Base-by-base conservation (phyloP, 2,888 invertebrate genomes). In the Dynastes maya region DNA sequence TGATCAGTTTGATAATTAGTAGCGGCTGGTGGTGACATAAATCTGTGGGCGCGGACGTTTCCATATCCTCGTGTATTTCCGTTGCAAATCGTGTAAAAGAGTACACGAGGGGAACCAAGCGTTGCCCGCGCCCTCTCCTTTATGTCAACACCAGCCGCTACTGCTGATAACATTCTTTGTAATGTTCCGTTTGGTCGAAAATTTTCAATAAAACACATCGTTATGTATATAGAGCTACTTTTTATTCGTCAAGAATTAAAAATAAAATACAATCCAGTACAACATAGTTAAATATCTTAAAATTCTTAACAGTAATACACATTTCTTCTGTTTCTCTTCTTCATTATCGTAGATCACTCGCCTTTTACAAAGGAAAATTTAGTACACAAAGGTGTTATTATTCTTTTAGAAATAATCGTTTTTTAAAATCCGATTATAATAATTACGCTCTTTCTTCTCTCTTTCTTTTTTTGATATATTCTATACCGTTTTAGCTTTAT, bases 281-380 rank as follows among this genome's bases (percentile, higher is more conserved):
- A 86, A 86, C 87, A 87, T 84, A 85, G 84, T 86, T 87, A 87
- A 87, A 88, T 86, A 88, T 87, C 85, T 86, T 84, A 85, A 83
- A 82, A 79, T 79, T 83, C 82, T 82, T 82, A 84, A 82, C 82
- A 84, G 79, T 80, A 81, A 81, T 79, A 80, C 81, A 83, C 77
- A 75, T 80, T 79, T 80, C 51, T 77, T 67, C 75, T 79, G 78
- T 63, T 67, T 22, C 40, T 68, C 49, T 51, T 27, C 51, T 68
- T 51, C 68, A 68, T 68, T 68, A 51, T 81, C 45, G 11, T 45
- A 45, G 81, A 82, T 82, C 82, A 82, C 82, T 79, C 79, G 78
- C 80, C 76, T 80, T 80, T 81, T 71, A 67, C 13, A 76, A 78
- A 80, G 80, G 80, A 76, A 55, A 68, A 79, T 16, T 67, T 78